phyloP scores from a whole-genome alignment of 2,113 vertebrate species.

The Gulo gulo region DNA sequence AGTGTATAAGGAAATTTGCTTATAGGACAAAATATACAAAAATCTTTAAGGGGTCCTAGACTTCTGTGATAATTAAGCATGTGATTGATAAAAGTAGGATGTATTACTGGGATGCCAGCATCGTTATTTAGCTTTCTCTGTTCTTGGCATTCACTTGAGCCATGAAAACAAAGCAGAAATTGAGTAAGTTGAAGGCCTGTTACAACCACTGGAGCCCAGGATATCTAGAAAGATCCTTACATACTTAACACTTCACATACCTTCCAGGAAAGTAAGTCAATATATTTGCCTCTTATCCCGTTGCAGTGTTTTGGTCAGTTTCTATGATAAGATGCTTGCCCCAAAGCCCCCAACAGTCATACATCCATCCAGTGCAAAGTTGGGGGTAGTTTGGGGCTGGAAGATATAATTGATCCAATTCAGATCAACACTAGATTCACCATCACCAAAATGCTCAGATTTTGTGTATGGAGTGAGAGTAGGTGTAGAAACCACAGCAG shows the following conservation, averaged over 20 bases:
- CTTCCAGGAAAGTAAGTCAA: neutral
- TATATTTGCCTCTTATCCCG: neutral
- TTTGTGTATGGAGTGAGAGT: neutral
- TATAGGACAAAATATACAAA: neutral
- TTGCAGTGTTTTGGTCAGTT: neutral
- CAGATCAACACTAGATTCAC: neutral
- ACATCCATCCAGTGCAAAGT: neutral
- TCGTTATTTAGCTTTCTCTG: neutral
- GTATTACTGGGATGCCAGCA: neutral
- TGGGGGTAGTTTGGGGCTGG: accelerated
- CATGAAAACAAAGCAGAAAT: neutral
- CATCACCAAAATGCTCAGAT: neutral
- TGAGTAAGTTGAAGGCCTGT: neutral
- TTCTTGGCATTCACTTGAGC: neutral
- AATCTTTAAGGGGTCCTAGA: neutral
- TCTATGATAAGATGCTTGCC: neutral
- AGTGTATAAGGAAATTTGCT: neutral
- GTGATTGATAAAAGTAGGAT: neutral
- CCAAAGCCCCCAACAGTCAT: neutral
- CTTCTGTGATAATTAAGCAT: neutral
- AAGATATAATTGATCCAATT: neutral
- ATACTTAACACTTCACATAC: neutral
- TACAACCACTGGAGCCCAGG: neutral
- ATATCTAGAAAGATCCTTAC: neutral
- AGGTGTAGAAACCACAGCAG: neutral